Base-by-base conservation (phyloP, 1,140 invertebrate species). In the Callitettix versicolor region DNA sequence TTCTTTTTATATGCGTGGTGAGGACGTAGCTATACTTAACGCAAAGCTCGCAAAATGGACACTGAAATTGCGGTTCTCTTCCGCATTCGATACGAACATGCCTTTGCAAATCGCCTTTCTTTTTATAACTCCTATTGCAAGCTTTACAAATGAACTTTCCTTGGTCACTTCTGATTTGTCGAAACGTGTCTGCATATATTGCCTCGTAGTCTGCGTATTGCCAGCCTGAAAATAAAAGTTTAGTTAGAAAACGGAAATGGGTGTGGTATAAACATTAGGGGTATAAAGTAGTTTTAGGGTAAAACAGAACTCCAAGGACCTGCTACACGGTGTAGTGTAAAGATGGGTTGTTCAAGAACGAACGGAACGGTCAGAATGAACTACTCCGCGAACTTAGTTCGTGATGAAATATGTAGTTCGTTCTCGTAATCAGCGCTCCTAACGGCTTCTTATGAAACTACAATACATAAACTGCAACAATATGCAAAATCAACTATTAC, bases 41-140 rank as follows among this genome's bases (percentile, higher is more conserved):
- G 1, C 17, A 24, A 14, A 18, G 36, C 12, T 56, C 44, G 63
- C 73, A 76, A 34, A 67, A 67, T n/a, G 64, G 63, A 61, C 74
- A 75, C 14, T 64, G 64, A 57, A 73, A 76, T 54, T 69, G 65
- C 24, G 73, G 73, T 46, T 71, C 69, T 34, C 71, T 67, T 24
- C 74, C 73, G 56, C 75, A 77, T 58, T 76, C 74, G 44, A 76
- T 72, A 33, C 70, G 73, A 58, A 75, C 62, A 63, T 79, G 77
- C 3, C 70, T 68, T 53, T 67, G 71, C 59, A 78, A 69, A 60
- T 76, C 75, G 22, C 73, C 66, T 11, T 72, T 63, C 62, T 73
- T 70, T 1, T 70, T 68, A 58, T 78, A 79, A 3, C 65, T 66
- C 61, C 77, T 76, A 49, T 67, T 66, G 60, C 73, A 76, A 18